A percentile compares a stretch with the other conserved stretches of the same genome.
phyloP scores from a whole-genome alignment of 2,888 invertebrate genomes.

The Rotaria socialis region DNA sequence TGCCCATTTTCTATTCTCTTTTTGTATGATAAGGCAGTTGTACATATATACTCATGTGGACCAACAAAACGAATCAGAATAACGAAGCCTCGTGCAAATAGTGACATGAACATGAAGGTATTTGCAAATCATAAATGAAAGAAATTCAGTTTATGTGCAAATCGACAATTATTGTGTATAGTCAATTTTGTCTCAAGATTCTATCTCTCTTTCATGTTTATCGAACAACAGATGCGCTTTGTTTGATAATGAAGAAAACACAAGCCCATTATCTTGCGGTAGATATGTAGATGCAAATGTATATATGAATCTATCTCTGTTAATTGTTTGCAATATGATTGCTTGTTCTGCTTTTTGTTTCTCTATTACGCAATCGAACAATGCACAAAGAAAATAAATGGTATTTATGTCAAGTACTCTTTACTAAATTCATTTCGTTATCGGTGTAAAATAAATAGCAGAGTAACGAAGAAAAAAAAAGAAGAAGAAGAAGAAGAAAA shows the following conservation, averaged over 20 bases:
- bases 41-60: not conserved
- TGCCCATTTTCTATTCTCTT: not conserved
- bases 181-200: not conserved
- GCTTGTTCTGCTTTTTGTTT: constrained; percentile 1
- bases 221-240: not conserved
- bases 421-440: not conserved
- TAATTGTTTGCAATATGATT: not conserved
- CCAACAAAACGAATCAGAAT: not conserved
- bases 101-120: not conserved
- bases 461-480: not conserved
- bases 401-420: not conserved
- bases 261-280: not conserved
- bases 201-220: not conserved
- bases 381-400: not conserved
- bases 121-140: not conserved
- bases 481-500: not conserved
- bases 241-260: not conserved
- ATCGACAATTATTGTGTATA: not conserved
- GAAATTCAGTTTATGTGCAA: not conserved
- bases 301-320: not conserved
- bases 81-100: not conserved
- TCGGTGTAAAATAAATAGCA: not conserved
- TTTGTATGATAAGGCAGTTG: not conserved
- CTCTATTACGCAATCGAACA: not conserved
- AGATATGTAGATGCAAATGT: not conserved